Evolutionary conservation across 2,113 vertebrate genomes (phyloP), one percentile per base, ranked within the genome.

Genomic region (Isichthys henryi): DNA sequence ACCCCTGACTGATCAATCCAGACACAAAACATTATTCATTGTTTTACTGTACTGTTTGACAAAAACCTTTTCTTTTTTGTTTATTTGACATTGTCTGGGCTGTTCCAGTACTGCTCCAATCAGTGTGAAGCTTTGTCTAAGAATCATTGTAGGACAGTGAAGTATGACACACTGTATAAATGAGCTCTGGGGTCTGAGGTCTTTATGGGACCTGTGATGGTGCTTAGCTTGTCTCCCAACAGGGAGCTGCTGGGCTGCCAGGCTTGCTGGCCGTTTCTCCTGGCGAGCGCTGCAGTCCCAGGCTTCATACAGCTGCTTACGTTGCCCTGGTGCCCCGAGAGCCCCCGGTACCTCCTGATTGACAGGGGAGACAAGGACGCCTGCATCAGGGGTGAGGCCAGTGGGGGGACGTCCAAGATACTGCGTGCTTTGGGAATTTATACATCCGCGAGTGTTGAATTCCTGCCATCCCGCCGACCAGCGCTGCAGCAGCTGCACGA

Each of bases 271-370:
- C 96, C 97, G 1, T 95, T 97, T 89, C 96, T 99, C 31, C 94
- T 98, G 84, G 96, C 97, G 49, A 97, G 97, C 94, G 97, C 97
- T 74, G 94, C 94, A 21, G 92, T 98, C 53, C 97, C 98, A 0
- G 96, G 95, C 39, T 27, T 97, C n/a, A 94, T 98, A 87, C 98
- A 98, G 93, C 95, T 99, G 21, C 86, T 94, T 6, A 95, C 94
- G 82, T 93, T 99, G 92, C 98, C 97, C 0, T 97, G 97, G 96
- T 93, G 97, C 89, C 97, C 97, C 4, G 97, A 99, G 92, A 98
- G 97, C 89, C 97, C 97, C 15, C 95, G 97, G 21, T 99, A 97
- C 91, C 95, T 99, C 90, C 94, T 99, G 91, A 97, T 97, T 53
- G 97, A 99, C 94, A 45, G 92, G 82, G 96, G 95, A 23, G 97